A percentile compares a stretch with the other conserved stretches of the same genome.
These are phyloP conservation scores for Ciconia stormi DNA, from an alignment of 2,113 vertebrate species.

Conservation along the genomic window DNA sequence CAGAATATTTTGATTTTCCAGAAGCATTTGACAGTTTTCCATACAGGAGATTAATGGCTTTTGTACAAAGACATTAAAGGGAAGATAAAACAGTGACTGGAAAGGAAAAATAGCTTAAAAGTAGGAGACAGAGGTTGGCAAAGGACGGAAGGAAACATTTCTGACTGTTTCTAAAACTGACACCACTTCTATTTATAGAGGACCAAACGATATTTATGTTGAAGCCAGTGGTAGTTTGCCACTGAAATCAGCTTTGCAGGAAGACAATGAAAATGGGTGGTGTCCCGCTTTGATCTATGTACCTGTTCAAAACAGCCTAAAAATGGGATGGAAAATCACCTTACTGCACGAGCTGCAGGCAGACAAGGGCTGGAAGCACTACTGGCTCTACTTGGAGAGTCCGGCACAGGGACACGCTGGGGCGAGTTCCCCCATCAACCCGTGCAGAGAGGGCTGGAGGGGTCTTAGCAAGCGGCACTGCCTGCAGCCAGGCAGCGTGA, in stretches of 20 bases:
- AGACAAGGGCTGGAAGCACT: accelerated
- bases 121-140: conserved; percentile 30
- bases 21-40: conserved; percentile 51
- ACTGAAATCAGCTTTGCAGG: neutral
- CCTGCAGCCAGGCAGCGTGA: neutral
- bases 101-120: conserved; percentile 48
- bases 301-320: neutral
- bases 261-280: neutral
- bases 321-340: neutral
- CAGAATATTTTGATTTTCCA: conserved; percentile 68
- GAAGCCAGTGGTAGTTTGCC: neutral
- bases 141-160: conserved; percentile 38
- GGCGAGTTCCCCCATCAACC: neutral
- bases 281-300: neutral
- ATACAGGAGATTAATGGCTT: conserved; percentile 50
- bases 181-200: conserved; percentile 30
- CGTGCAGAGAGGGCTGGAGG: neutral
- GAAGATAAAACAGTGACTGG: conserved; percentile 39
- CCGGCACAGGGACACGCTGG: neutral
- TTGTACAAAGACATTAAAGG: conserved; percentile 36
- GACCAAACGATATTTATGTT: neutral
- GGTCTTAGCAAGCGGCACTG: neutral
- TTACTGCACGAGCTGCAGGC: neutral
- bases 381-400: neutral
- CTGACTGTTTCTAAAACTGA: conserved; percentile 10